Evolutionary conservation across 2,888 invertebrate genomes (phyloP).

Genomic region (Mechanitis mazaeus): DNA sequence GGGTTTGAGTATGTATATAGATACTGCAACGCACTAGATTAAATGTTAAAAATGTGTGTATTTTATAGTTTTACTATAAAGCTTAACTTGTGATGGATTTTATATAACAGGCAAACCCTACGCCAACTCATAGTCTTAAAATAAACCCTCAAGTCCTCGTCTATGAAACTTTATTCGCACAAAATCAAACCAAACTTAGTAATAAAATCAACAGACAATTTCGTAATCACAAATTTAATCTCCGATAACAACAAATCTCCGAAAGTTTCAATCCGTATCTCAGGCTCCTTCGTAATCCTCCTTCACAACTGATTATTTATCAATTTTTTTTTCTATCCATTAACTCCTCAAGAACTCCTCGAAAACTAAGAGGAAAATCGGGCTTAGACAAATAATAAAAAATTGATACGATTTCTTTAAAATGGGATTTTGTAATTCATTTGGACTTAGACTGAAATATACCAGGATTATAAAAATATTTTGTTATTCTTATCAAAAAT

Average conservation of each 20-base stretch:
- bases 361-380: slow-evolving; percentile 8
- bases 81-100: no score
- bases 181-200: slow-evolving; percentile 9
- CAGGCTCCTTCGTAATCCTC: slow-evolving; percentile 10
- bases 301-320: slow-evolving; percentile 23
- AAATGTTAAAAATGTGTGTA: no score
- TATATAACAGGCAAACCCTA: no score
- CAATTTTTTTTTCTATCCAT: slow-evolving; percentile 20
- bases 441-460: background rate
- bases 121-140: no score
- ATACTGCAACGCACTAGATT: no score
- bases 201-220: slow-evolving; percentile 11
- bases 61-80: no score
- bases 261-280: slow-evolving; percentile 9
- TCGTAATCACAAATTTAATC: slow-evolving; percentile 23
- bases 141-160: background rate
- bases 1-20: no score
- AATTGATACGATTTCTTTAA: background rate
- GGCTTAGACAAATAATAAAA: slow-evolving; percentile 24
- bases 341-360: slow-evolving; percentile 2
- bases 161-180: slow-evolving; percentile 7
- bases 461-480: background rate
- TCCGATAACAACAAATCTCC: slow-evolving; percentile 15
- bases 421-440: background rate
- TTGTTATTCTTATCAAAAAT: no score